Percentiles rank a stretch among this genome's conserved stretches.
phyloP scores from a whole-genome alignment of 2,797 vertebrate species.

The Sparidentex hasta region DNA sequence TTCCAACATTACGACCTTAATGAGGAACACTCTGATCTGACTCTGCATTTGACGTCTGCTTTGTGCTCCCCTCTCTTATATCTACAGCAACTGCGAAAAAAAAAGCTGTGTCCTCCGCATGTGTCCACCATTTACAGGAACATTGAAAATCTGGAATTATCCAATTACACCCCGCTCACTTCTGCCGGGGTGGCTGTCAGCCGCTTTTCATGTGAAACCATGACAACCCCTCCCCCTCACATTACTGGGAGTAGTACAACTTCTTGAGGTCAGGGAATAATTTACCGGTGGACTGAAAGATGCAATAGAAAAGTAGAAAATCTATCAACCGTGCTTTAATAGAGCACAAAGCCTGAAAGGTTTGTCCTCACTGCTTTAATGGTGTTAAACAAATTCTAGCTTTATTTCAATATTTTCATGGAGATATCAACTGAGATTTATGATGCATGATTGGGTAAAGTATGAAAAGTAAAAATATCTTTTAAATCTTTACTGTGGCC shows the following conservation, averaged over 20 bases:
- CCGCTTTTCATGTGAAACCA: constrained; percentile 51
- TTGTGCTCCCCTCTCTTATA: not conserved
- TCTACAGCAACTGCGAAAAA: not conserved
- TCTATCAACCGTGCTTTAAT: constrained; percentile 20
- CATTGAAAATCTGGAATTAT: constrained; percentile 29
- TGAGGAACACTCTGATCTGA: constrained; percentile 3
- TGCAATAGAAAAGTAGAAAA: constrained; percentile 19
- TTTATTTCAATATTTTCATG: constrained; percentile 5
- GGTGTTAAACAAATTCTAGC: not conserved
- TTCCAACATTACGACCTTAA: constrained; percentile 12
- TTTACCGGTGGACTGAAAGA: constrained; percentile 4
- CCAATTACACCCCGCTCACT: constrained; percentile 31
- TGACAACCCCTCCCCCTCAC: constrained; percentile 34
- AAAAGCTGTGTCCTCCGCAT: constrained; percentile 5
- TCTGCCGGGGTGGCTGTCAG: constrained; percentile 13
- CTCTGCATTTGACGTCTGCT: not conserved
- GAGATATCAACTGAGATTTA: constrained; percentile 4
- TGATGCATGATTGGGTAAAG: not conserved
- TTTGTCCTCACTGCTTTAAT: not conserved
- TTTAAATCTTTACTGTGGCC: not conserved
- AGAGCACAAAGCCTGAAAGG: not conserved
- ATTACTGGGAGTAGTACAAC: not conserved
- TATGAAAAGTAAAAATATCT: not conserved
- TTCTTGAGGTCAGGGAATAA: constrained; percentile 19
- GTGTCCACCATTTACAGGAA: constrained; percentile 19